Evolutionary conservation across 2,113 vertebrate genomes (phyloP).

Genomic region (Ochotona curzoniae): DNA sequence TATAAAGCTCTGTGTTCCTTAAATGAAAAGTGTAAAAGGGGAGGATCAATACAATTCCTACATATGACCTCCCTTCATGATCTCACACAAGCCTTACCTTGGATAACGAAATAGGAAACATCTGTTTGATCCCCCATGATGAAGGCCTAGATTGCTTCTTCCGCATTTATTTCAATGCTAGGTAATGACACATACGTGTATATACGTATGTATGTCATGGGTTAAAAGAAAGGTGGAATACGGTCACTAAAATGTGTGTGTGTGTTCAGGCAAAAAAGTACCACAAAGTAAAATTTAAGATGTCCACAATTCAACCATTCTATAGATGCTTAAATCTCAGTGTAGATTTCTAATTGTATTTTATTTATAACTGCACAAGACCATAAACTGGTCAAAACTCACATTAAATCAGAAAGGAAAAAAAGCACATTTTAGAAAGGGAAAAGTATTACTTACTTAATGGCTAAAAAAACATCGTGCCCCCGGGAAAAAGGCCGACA

Average conservation of each 20-base stretch:
- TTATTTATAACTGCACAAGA: neutral
- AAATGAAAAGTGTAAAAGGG: neutral
- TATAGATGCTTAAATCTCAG: neutral
- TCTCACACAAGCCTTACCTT: neutral
- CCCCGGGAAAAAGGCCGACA: neutral
- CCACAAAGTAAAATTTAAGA: neutral
- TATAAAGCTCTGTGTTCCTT: neutral
- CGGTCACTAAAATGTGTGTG: too few species aligned
- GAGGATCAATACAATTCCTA: neutral
- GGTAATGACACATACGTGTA: neutral
- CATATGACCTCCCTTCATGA: neutral
- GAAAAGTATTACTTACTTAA: too few species aligned
- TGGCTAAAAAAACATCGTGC: neutral
- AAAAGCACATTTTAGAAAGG: neutral
- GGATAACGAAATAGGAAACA: neutral
- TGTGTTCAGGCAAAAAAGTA: neutral
- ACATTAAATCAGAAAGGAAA: conserved; percentile 19
- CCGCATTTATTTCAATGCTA: neutral
- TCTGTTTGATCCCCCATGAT: neutral
- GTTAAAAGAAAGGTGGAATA: neutral
- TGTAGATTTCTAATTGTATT: neutral
- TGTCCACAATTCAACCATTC: neutral
- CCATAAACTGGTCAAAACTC: neutral
- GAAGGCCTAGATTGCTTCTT: neutral
- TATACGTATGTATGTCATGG: neutral